phyloP scores from a whole-genome alignment of 1,140 invertebrate genomes.

The Notospermus geniculatus region DNA sequence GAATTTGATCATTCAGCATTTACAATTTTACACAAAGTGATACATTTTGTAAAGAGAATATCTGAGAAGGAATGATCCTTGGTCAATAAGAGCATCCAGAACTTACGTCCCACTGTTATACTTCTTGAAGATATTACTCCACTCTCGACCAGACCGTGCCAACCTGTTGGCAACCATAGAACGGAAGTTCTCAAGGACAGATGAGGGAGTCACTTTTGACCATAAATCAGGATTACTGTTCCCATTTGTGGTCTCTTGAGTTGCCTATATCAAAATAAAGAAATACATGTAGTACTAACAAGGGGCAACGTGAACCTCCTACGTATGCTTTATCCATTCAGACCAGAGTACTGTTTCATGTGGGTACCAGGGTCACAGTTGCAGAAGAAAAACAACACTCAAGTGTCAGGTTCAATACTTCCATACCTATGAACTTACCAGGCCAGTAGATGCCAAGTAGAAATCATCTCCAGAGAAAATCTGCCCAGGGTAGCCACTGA shows the following conservation, averaged over 20 bases:
- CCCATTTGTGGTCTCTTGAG: slow-evolving; percentile 72
- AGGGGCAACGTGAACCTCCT: no score
- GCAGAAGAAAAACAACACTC: no score
- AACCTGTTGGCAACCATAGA: slow-evolving; percentile 84
- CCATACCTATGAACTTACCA: slow-evolving; percentile 60
- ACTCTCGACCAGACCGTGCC: slow-evolving; percentile 67
- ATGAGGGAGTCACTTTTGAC: slow-evolving; percentile 60
- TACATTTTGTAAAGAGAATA: no score
- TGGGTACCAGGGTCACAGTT: no score
- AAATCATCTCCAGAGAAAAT: slow-evolving; percentile 86
- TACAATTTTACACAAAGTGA: no score
- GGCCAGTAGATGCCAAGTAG: slow-evolving; percentile 65
- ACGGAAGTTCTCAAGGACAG: slow-evolving; percentile 75
- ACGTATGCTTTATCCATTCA: no score
- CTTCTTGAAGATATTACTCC: slow-evolving; percentile 64
- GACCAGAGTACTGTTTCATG: no score
- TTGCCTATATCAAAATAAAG: slow-evolving; percentile 30
- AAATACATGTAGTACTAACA: no score
- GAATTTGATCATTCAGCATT: no score
- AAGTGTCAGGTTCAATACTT: no score
- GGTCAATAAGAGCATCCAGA: not conserved
- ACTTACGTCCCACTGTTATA: slow-evolving; percentile 75
- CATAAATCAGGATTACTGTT: slow-evolving; percentile 68
- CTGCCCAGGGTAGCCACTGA: slow-evolving; percentile 86
- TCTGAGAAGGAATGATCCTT: not conserved